Evolutionary conservation across 2,888 invertebrate genomes (phyloP), one percentile per base, ranked within the genome.

Genomic region (Thyatira batis): DNA sequence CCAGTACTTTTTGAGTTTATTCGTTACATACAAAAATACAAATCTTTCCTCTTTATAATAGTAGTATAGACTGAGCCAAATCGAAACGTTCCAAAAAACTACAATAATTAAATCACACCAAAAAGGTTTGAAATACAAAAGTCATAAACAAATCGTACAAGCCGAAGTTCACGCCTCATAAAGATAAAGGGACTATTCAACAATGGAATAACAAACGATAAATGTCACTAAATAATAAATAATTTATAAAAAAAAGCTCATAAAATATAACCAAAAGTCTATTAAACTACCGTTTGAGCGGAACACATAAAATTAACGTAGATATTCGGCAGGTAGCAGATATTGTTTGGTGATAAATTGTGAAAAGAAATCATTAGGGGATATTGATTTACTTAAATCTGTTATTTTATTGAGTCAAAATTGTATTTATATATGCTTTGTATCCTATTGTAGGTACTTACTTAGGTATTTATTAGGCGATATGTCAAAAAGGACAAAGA

Each of bases 181-280:
- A 71, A 71, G 60, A 27, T 62, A 66, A 77, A 67, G 57, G 61
- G 60, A 49, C 57, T 55, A 63, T 48, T 25, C 27, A 53, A 64
- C 69, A 72, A 65, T 60, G 62, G 57, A 50, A 57, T 69, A 80
- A 81, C 81, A 81, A 75, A 79, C 74, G 57, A 82, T 83, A 80
- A 83, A 83, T 79, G 82, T 83, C 81, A 77, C 65, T 58, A 49
- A 62, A 64, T 55, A 65, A 76, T 78, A 80, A 82, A 72, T 67
- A 70, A 64, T 20, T 13, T 33, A 39, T 62, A 50, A 50, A 50
- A 54, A 52, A 48, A 51, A 33, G 33, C 50, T 50, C 53, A 39
- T 48, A 48, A 60, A 57, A 69, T 57, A 69, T 69, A 49, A 53
- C 67, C 67, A 71, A 57, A 63, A 69, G 68, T 71, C 60, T 58